phyloP scores from a whole-genome alignment of 2,113 vertebrate genomes.

The Macquaria ambigua region DNA sequence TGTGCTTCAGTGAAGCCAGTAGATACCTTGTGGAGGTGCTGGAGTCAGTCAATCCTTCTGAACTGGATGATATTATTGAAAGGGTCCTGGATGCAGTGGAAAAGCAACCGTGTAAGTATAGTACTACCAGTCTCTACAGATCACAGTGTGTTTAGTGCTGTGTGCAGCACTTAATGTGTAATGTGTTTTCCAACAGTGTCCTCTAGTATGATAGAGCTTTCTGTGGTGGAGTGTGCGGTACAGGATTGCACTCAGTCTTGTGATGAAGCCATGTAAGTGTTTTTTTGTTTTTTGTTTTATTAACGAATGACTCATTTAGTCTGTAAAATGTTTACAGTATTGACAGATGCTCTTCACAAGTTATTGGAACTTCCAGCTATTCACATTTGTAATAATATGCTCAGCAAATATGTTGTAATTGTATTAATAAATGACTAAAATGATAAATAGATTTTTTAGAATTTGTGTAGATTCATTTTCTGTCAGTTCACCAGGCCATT shows the following conservation, averaged over 20 bases:
- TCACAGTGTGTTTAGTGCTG: neutral
- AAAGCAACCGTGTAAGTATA: constrained; percentile 92
- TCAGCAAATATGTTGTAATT: neutral
- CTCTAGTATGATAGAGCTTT: constrained; percentile 92
- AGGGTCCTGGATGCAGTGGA: constrained; percentile 92
- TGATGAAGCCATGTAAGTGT: constrained; percentile 91
- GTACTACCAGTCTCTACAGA: neutral
- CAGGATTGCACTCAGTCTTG: constrained; percentile 93
- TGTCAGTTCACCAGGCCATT: neutral
- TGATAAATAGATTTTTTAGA: too few species aligned
- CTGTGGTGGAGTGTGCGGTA: constrained; percentile 90
- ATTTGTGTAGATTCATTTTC: too few species aligned
- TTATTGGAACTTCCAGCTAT: neutral
- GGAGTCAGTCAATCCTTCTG: constrained; percentile 84
- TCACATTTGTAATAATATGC: neutral
- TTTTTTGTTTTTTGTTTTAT: too few species aligned
- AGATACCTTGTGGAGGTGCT: constrained; percentile 90
- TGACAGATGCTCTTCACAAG: neutral
- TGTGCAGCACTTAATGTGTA: neutral
- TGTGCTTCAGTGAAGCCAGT: constrained; percentile 88
- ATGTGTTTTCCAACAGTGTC: constrained; percentile 85
- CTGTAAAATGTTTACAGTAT: neutral
- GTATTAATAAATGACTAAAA: neutral
- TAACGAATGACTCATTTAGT: neutral
- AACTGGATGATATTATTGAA: constrained; percentile 91